Base-by-base conservation (phyloP, 1,140 invertebrate genomes). In the Popillia japonica region DNA sequence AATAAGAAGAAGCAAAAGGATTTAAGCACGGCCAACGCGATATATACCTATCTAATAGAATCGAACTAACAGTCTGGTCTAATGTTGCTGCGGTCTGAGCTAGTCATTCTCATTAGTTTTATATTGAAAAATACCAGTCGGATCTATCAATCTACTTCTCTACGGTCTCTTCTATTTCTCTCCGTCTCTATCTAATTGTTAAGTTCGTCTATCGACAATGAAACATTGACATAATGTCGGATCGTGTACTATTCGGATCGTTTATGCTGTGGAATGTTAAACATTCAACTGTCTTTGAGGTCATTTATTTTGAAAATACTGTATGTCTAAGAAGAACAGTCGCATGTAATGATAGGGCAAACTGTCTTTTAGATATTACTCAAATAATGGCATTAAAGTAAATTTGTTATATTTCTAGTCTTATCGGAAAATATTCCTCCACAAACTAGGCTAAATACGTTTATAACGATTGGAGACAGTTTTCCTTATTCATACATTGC, bases 111-210 rank as follows among this genome's bases (percentile, higher is more conserved):
- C 61, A 64, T 64, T 64, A 64, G 61, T 64, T 64, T 64, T 27
- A 64, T 64, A 64, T 64, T 64, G 61, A 64, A 64, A 64, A 23
- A 64, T 64, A 64, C 61, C 61, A 20, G 61, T 64, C 61, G 61
- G 17, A 64, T 27, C 61, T 64, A 64, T 64, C 61, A 64, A 64
- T 64, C 61, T 64, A 17, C 61, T 9, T 9, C n/a, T n/a, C 17
- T 48, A n/a, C 17, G 11, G 41, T 11, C 2, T 7, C 14, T 42
- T 7, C 41, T 42, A n/a, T n/a, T 48, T 22, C 20, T 64, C 20
- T 27, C 61, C 17, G 10, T 64, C 61, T 22, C n/a, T n/a, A n/a
- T n/a, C n/a, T n/a, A n/a, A n/a, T n/a, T n/a, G n/a, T n/a, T n/a
- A n/a, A n/a, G n/a, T n/a, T n/a, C n/a, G n/a, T n/a, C n/a, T n/a